Percentiles rank a stretch among this genome's conserved stretches.
These are phyloP conservation scores for Drosophila azteca DNA, from an alignment of 1,140 invertebrate species.

Conservation along the genomic window DNA sequence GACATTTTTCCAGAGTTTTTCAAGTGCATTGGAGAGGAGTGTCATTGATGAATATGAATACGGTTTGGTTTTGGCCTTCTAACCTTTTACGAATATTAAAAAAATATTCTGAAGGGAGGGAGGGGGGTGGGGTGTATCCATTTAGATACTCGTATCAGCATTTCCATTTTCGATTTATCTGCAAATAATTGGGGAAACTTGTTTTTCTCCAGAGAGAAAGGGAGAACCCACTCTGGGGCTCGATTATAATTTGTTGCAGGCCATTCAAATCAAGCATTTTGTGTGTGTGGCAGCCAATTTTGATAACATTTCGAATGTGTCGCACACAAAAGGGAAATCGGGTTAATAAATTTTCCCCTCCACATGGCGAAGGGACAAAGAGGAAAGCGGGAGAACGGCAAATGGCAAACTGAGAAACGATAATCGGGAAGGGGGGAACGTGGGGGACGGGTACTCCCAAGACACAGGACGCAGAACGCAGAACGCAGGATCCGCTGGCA, in stretches of 20 bases:
- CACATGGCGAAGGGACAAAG: constrained; percentile 57
- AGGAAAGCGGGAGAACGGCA: constrained; percentile 23
- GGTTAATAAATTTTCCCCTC: constrained; percentile 70
- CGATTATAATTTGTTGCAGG: constrained; percentile 59
- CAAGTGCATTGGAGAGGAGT: neutral
- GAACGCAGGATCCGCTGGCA: constrained; percentile 35
- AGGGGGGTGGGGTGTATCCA: no score
- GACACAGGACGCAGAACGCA: constrained; percentile 29
- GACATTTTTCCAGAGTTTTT: neutral
- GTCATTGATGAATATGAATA: neutral
- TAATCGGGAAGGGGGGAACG: constrained; percentile 4
- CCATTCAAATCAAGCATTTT: constrained; percentile 72
- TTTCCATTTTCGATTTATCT: constrained; percentile 38
- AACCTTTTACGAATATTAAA: neutral
- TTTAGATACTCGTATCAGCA: constrained; percentile 1
- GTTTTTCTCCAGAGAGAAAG: neutral
- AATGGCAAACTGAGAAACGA: neutral
- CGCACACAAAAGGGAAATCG: constrained; percentile 51
- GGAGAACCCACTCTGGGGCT: neutral
- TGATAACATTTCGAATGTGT: constrained; percentile 72
- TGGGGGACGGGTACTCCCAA: neutral
- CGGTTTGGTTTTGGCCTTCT: no score
- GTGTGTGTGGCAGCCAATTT: constrained; percentile 47
- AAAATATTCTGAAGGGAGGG: no score
- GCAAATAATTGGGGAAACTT: constrained; percentile 45